Evolutionary conservation across 2,888 invertebrate genomes (phyloP).

Genomic region (Acrocera orbiculus): DNA sequence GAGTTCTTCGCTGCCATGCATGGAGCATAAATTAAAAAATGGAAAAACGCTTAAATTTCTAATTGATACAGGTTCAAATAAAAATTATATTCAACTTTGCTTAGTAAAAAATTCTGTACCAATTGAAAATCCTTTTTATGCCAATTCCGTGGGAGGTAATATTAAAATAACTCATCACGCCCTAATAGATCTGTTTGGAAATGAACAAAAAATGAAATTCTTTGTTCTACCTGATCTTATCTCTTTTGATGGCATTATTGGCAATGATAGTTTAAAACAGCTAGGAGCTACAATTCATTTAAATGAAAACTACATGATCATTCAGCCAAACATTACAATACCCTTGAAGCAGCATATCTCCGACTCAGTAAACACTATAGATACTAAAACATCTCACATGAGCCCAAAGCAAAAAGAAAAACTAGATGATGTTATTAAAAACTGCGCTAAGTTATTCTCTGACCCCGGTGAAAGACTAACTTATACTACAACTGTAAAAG

Average conservation of each 20-base stretch:
- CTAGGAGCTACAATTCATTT: background rate
- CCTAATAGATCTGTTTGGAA: constrained; percentile 7
- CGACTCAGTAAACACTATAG: background rate
- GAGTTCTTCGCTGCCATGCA: constrained; percentile 9
- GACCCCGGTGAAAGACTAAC: constrained; percentile 2
- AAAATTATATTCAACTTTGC: constrained; percentile 5
- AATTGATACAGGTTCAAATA: constrained; percentile 8
- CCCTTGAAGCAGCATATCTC: constrained; percentile 1
- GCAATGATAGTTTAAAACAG: background rate
- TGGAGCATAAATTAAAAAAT: constrained; percentile 3
- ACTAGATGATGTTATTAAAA: background rate
- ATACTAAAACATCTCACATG: constrained; percentile 1
- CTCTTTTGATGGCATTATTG: constrained; percentile 1
- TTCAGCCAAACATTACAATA: background rate
- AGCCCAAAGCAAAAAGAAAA: background rate
- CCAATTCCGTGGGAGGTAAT: constrained; percentile 7
- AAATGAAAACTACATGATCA: background rate
- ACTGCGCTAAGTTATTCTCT: background rate
- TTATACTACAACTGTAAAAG: background rate
- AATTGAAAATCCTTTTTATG: constrained; percentile 8
- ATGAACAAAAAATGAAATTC: background rate
- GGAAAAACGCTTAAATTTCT: constrained; percentile 7
- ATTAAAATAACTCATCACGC: constrained; percentile 8
- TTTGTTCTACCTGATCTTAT: background rate
- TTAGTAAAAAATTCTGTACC: constrained; percentile 6